Conservation (phyloP, 2,797 vertebrate species). For the Poeciliopsis gracilis region DNA sequence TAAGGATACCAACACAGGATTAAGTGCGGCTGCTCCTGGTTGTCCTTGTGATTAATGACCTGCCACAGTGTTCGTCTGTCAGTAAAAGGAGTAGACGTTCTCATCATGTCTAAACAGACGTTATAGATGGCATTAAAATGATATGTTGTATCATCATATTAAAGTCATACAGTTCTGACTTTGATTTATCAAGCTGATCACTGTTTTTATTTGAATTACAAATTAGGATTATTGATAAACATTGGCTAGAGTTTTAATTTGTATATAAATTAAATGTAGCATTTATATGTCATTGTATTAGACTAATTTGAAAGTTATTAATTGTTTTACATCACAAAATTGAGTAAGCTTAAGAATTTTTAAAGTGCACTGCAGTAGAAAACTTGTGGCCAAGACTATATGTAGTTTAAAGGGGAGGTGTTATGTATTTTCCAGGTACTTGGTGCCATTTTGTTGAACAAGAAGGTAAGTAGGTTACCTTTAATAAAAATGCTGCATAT, state of each 20-base stretch:
- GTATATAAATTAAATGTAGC: background rate
- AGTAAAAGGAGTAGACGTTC: constrained; percentile 66
- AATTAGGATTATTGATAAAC: constrained; percentile 13
- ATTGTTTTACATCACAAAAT: background rate
- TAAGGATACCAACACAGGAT: constrained; percentile 76
- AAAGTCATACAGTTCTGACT: constrained; percentile 63
- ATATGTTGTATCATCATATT: constrained; percentile 64
- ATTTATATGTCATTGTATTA: background rate
- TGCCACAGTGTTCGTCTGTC: constrained; percentile 75
- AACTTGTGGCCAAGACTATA: background rate
- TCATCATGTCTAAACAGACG: constrained; percentile 75
- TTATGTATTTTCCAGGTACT: background rate
- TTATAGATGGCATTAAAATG: constrained; percentile 43
- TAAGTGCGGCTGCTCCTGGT: constrained; percentile 76
- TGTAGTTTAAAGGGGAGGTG: background rate
- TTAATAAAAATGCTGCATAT: background rate
- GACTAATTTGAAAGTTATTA: background rate
- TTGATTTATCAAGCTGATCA: constrained; percentile 69
- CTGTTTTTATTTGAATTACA: constrained; percentile 6
- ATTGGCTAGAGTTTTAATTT: background rate
- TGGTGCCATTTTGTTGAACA: background rate
- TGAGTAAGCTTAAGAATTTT: background rate
- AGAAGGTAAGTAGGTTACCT: background rate
- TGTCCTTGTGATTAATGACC: constrained; percentile 80
- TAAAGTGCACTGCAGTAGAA: background rate